A percentile compares a stretch with the other conserved stretches of the same genome.
Evolutionary conservation across 1,140 invertebrate species (phyloP).

Genomic region (Drosophila aff.): DNA sequence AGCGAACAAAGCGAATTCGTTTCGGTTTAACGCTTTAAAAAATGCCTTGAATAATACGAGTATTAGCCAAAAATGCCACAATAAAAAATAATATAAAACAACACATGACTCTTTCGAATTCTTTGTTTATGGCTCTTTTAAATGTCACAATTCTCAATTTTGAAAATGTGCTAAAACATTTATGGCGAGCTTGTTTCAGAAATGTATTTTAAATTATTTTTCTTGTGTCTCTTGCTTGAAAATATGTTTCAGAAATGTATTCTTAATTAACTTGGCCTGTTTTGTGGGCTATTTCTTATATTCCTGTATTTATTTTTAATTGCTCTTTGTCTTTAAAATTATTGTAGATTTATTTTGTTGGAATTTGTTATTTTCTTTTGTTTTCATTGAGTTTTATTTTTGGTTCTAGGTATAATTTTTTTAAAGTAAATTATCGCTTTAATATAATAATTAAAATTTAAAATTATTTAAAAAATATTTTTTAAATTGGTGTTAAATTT

Average conservation of each 20-base stretch:
- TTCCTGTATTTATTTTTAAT: constrained; percentile 2
- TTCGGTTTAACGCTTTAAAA: constrained; percentile 24
- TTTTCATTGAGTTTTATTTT: neutral
- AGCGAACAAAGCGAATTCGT: constrained; percentile 46
- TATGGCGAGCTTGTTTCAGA: constrained; percentile 28
- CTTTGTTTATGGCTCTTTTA: constrained; percentile 43
- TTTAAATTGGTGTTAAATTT: neutral
- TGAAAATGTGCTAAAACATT: constrained; percentile 51
- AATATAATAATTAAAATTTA: neutral
- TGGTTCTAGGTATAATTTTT: too few relatives aligned
- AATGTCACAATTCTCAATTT: constrained; percentile 48
- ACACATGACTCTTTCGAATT: constrained; percentile 11
- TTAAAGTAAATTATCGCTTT: neutral
- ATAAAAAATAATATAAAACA: constrained; percentile 4
- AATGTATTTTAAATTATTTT: constrained; percentile 41
- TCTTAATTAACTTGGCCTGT: constrained; percentile 14
- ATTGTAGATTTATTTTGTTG: neutral
- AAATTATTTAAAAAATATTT: neutral
- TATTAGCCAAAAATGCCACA: constrained; percentile 6
- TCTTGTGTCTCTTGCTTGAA: neutral
- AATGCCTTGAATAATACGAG: constrained; percentile 9
- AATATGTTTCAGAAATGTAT: constrained; percentile 14
- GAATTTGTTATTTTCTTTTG: neutral
- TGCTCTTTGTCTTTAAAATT: neutral
- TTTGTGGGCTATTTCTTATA: constrained; percentile 11